phyloP scores from a whole-genome alignment of 2,113 vertebrate genomes.

The Edolisoma coerulescens region DNA sequence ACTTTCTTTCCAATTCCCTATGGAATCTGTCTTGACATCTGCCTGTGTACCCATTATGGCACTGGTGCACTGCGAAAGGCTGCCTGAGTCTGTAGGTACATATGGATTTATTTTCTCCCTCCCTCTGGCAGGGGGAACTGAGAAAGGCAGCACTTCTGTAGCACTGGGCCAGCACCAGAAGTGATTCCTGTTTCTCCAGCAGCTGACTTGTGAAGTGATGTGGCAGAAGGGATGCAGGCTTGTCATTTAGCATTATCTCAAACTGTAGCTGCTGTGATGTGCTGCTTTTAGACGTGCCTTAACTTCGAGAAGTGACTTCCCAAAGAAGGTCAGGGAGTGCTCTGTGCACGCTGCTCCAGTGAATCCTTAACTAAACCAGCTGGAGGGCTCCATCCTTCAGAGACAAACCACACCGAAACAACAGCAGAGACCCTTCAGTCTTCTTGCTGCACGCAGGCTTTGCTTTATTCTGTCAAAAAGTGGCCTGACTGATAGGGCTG shows the following conservation, averaged over 20 bases:
- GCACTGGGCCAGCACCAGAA: neutral
- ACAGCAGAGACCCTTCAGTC: neutral
- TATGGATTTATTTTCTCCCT: neutral
- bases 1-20: neutral
- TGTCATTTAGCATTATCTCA: neutral
- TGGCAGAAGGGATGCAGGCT: neutral
- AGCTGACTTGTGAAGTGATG: neutral
- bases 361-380: neutral
- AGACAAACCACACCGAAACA: neutral
- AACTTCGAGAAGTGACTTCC: neutral
- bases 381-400: neutral
- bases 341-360: rapidly evolving
- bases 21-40: neutral
- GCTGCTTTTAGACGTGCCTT: neutral
- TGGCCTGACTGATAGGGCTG: neutral
- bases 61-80: neutral
- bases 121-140: neutral
- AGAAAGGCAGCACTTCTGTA: neutral
- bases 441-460: neutral
- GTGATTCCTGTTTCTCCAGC: neutral
- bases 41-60: neutral
- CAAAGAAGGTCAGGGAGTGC: neutral
- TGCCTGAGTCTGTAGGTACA: neutral
- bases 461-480: neutral
- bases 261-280: neutral